These are phyloP conservation scores for Acleris cristana DNA, from an alignment of 2,888 invertebrate species.

Conservation along the genomic window DNA sequence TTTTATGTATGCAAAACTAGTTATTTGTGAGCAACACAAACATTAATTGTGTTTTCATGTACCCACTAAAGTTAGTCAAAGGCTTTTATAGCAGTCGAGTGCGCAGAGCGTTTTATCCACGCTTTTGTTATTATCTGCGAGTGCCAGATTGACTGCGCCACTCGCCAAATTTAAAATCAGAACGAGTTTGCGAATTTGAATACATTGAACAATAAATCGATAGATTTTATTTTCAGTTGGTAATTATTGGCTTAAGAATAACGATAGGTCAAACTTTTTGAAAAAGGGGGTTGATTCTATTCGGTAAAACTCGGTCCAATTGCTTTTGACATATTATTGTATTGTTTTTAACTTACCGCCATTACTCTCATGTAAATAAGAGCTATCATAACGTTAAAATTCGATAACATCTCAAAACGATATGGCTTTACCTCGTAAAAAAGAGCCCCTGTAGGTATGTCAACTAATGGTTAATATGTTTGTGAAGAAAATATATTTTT, in stretches of 20 bases:
- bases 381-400: too few species aligned
- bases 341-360: too few species aligned
- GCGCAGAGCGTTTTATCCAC: conserved; percentile 49
- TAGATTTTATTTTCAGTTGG: background rate
- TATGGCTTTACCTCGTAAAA: too few species aligned
- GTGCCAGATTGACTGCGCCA: background rate
- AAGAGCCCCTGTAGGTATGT: too few species aligned
- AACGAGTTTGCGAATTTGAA: background rate
- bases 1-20: conserved; percentile 1
- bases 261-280: too few species aligned
- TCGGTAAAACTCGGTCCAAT: too few species aligned
- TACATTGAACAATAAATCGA: background rate
- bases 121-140: conserved; percentile 41
- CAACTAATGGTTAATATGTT: too few species aligned
- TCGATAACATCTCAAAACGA: too few species aligned
- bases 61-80: conserved; percentile 37
- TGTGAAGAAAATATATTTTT: too few species aligned
- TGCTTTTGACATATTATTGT: too few species aligned
- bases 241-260: background rate
- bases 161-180: background rate
- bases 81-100: conserved; percentile 46
- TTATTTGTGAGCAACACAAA: conserved; percentile 7
- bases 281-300: too few species aligned
- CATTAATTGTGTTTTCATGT: conserved; percentile 32
- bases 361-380: too few species aligned